Conservation (phyloP, 2,113 vertebrate genomes). For the Zosterops borbonicus region DNA sequence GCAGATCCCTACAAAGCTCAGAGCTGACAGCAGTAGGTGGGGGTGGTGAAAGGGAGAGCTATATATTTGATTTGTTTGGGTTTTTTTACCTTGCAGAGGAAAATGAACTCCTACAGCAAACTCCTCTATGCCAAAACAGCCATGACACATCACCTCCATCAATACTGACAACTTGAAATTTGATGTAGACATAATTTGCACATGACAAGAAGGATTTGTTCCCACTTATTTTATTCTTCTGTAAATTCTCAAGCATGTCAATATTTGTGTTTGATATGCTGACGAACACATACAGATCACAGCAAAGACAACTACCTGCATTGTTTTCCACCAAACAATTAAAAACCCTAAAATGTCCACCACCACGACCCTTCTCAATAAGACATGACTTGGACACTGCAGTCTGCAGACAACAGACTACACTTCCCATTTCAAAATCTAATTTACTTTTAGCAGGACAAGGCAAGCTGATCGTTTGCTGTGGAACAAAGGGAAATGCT, state of each 20-base stretch:
- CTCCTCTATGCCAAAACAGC: conserved; percentile 35
- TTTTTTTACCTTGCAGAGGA: conserved; percentile 54
- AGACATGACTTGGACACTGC: not conserved
- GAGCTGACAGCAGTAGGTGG: conserved; percentile 60
- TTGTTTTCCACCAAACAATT: not conserved
- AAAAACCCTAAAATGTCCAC: not conserved
- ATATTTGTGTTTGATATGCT: not conserved
- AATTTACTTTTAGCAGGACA: conserved; percentile 33
- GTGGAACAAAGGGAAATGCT: conserved; percentile 34
- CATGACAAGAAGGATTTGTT: not conserved
- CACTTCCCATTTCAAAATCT: not conserved
- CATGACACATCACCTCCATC: conserved; percentile 32
- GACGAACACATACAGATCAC: not conserved
- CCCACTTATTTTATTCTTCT: not conserved
- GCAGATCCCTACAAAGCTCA: conserved; percentile 48
- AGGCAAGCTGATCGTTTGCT: not conserved
- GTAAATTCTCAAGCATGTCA: not conserved
- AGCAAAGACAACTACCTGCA: not conserved
- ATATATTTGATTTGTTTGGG: conserved; percentile 60
- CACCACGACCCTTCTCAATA: not conserved
- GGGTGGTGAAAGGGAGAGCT: conserved; percentile 56
- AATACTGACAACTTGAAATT: conserved; percentile 32
- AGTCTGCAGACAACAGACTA: not conserved
- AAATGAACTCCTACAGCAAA: conserved; percentile 63
- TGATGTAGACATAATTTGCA: conserved; percentile 11